Conservation (phyloP, 2,113 vertebrate genomes). For the Catharus fuscescens region DNA sequence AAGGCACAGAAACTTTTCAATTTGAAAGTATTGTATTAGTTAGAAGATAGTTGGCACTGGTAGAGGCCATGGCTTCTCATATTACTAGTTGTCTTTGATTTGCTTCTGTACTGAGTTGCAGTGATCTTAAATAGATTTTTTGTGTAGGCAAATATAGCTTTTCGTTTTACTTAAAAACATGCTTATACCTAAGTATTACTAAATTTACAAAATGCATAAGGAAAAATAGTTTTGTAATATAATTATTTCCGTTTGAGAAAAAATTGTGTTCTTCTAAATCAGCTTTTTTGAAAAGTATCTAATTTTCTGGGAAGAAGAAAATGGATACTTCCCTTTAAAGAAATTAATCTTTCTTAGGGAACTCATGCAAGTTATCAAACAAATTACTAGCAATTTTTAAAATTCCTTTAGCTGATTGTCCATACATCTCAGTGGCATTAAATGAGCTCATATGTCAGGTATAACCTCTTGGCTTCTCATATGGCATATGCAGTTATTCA, state of each 20-base stretch:
- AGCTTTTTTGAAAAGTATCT: neutral
- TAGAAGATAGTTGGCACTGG: neutral
- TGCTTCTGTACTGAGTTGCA: neutral
- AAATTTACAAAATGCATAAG: neutral
- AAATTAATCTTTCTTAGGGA: neutral
- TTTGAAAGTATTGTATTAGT: neutral
- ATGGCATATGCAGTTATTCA: neutral
- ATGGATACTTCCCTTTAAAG: neutral
- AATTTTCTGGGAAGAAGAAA: conserved; percentile 31
- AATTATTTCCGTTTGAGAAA: neutral
- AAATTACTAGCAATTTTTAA: neutral
- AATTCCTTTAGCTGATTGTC: neutral
- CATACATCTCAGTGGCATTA: neutral
- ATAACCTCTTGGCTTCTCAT: neutral
- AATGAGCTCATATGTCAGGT: neutral
- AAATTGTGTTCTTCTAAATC: neutral
- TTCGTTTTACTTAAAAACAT: neutral
- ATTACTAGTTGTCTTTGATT: neutral
- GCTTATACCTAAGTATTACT: neutral
- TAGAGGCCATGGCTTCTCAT: neutral
- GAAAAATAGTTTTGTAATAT: neutral
- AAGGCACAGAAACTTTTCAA: neutral
- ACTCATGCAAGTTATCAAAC: neutral
- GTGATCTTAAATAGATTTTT: neutral
- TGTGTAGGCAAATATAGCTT: neutral